phyloP scores from a whole-genome alignment of 1,140 invertebrate genomes.

The Calosoma granatense region DNA sequence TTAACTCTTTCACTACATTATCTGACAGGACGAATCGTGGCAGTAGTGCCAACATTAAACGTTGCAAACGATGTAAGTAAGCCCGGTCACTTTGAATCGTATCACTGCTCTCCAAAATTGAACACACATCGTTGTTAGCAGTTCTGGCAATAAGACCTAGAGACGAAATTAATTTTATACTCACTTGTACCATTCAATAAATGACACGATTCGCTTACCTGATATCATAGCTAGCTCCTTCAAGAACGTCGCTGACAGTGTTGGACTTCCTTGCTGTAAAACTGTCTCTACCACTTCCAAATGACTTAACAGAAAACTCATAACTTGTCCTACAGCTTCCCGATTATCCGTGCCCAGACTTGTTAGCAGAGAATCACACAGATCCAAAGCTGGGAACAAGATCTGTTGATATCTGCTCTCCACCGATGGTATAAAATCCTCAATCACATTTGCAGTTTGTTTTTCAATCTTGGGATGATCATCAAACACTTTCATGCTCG shows the following conservation, averaged over 20 bases:
- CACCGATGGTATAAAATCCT: constrained; percentile 40
- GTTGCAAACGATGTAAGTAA: constrained; percentile 50
- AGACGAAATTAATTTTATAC: background rate
- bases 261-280: constrained; percentile 55
- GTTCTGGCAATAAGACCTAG: constrained; percentile 62
- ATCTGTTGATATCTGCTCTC: constrained; percentile 67
- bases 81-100: constrained; percentile 43
- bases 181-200: no score
- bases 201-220: no score
- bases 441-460: constrained; percentile 29
- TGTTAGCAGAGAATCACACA: constrained; percentile 73
- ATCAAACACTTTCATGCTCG: constrained; percentile 67
- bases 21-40: constrained; percentile 50
- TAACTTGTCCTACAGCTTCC: constrained; percentile 65
- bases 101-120: constrained; percentile 33
- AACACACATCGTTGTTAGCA: constrained; percentile 41
- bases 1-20: constrained; percentile 21
- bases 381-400: constrained; percentile 62
- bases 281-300: constrained; percentile 69
- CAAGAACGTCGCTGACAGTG: constrained; percentile 48
- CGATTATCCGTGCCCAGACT: constrained; percentile 73
- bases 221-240: constrained; percentile 64
- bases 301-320: constrained; percentile 70
- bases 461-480: constrained; percentile 59
- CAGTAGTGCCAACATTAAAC: constrained; percentile 59